phyloP scores from a whole-genome alignment of 2,888 invertebrate genomes.

The Argyresthia albistria region DNA sequence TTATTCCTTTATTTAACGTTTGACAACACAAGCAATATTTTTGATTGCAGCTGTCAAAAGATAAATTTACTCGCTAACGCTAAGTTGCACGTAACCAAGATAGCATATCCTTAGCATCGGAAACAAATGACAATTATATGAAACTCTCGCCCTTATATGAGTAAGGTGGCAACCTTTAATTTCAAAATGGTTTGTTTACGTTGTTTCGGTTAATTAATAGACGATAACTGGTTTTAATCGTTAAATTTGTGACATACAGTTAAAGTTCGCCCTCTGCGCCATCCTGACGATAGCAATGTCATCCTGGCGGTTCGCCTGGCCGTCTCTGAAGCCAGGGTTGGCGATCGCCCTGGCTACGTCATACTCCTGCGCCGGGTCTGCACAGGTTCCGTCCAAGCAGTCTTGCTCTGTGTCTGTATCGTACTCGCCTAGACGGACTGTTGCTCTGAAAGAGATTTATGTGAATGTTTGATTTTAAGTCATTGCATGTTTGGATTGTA shows the following conservation, averaged over 20 bases:
- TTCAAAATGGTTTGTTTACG: too few species aligned
- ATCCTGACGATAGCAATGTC: conserved; percentile 73
- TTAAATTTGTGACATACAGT: conserved; percentile 38
- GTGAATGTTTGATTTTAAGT: conserved; percentile 9
- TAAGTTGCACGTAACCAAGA: too few species aligned
- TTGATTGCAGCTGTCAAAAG: too few species aligned
- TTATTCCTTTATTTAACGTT: too few species aligned
- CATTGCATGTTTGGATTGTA: too few species aligned
- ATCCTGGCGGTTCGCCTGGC: conserved; percentile 59
- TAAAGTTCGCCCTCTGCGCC: conserved; percentile 40
- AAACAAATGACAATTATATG: too few species aligned
- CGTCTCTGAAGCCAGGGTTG: conserved; percentile 73
- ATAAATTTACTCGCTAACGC: too few species aligned
- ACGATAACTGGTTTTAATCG: not conserved
- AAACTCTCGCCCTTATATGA: too few species aligned
- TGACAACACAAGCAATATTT: too few species aligned
- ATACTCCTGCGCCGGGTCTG: conserved; percentile 76
- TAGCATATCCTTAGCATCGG: too few species aligned
- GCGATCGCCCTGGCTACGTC: conserved; percentile 74
- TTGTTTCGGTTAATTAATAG: too few species aligned
- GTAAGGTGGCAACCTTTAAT: too few species aligned
- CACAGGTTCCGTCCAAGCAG: conserved; percentile 72
- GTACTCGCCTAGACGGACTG: conserved; percentile 77
- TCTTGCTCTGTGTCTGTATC: conserved; percentile 74
- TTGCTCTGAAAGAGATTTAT: conserved; percentile 35